Evolutionary conservation across 2,113 vertebrate species (phyloP).

Genomic region (Canis aureus): DNA sequence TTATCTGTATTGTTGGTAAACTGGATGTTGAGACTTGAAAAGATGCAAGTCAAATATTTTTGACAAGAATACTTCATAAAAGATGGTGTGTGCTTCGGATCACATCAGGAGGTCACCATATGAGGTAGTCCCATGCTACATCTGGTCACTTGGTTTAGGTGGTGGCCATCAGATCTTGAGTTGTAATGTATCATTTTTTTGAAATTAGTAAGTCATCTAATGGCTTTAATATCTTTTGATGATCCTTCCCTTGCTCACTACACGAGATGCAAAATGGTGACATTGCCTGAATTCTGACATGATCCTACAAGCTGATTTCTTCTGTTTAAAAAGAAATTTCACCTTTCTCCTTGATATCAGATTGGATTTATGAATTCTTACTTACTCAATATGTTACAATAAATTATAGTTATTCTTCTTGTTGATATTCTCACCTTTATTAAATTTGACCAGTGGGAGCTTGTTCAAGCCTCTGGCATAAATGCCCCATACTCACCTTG

Average conservation of each 20-base stretch:
- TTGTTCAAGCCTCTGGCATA: background rate
- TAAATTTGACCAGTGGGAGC: background rate
- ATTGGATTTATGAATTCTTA: background rate
- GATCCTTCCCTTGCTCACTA: background rate
- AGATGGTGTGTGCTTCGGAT: background rate
- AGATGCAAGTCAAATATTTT: background rate
- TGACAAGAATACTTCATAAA: background rate
- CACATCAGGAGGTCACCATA: background rate
- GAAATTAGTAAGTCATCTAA: slow-evolving; percentile 20
- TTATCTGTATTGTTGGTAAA: slow-evolving; percentile 16
- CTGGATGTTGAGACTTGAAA: background rate
- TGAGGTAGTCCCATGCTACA: background rate
- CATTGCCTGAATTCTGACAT: background rate
- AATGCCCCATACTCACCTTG: background rate
- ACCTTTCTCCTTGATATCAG: background rate
- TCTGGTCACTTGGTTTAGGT: background rate
- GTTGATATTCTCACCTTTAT: background rate
- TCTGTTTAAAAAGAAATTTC: background rate
- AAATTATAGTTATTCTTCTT: slow-evolving; percentile 14
- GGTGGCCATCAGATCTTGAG: background rate
- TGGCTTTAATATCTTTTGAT: background rate
- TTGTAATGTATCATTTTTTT: background rate
- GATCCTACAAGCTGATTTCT: background rate
- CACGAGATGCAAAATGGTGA: background rate
- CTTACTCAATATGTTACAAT: background rate